These are phyloP conservation scores for Luidia sarsii DNA, from an alignment of 53 echinoderm and acorn worm genomes.

Conservation along the genomic window DNA sequence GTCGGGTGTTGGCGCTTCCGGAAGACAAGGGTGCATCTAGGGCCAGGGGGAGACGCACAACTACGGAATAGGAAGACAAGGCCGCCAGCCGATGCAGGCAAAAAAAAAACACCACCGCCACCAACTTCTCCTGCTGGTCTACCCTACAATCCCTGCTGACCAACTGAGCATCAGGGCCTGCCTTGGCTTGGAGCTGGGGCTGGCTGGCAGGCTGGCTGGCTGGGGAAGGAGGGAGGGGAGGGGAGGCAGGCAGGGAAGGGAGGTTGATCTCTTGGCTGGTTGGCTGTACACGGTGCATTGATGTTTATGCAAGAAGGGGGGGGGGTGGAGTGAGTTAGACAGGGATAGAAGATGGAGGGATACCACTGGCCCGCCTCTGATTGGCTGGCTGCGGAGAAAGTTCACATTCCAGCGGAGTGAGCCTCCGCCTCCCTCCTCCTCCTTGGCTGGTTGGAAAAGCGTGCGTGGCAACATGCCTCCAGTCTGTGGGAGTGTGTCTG, in stretches of 20 bases:
- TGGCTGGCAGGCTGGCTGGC: no score
- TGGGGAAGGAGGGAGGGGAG: no score
- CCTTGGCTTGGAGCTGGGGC: neutral
- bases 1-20: conserved; percentile 13
- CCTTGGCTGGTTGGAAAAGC: no score
- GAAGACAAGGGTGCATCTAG: conserved; percentile 47
- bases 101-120: conserved; percentile 44
- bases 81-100: neutral
- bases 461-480: no score
- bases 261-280: no score
- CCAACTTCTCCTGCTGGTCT: conserved; percentile 1
- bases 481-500: no score
- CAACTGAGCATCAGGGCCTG: conserved; percentile 19
- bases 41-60: conserved; percentile 35
- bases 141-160: conserved; percentile 47
- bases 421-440: conserved; percentile 44
- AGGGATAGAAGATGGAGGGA: no score
- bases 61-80: conserved; percentile 38
- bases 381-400: conserved; percentile 25
- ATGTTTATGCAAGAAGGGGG: conserved; percentile 53
- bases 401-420: conserved; percentile 39
- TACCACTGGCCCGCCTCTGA: conserved; percentile 18
- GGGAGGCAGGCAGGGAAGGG: no score
- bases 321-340: no score
- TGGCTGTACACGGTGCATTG: no score